Evolutionary conservation across 1,140 invertebrate species (phyloP).

Genomic region (Eulimnadia texana): DNA sequence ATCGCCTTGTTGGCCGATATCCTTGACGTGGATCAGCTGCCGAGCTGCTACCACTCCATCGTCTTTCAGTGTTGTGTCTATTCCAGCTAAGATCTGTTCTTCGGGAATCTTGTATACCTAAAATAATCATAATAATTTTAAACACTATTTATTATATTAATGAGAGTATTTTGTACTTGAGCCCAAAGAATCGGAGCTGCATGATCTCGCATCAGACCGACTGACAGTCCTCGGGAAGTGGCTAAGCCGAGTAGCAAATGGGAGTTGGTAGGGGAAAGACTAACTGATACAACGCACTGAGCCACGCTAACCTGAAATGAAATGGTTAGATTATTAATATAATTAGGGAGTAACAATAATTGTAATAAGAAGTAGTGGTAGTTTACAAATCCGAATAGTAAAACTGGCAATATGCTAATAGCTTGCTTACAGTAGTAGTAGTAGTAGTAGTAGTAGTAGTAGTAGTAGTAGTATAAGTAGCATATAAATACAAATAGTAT

Average conservation of each 20-base stretch:
- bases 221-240: slow-evolving; percentile 38
- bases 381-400: background rate
- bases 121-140: background rate
- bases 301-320: slow-evolving; percentile 42
- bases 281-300: slow-evolving; percentile 63
- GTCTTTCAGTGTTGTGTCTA: slow-evolving; percentile 22
- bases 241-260: slow-evolving; percentile 65
- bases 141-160: background rate
- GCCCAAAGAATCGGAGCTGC: slow-evolving; percentile 14
- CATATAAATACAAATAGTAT: too few species aligned
- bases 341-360: background rate
- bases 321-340: too few species aligned
- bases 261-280: slow-evolving; percentile 56
- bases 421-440: too few species aligned
- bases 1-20: slow-evolving; percentile 44
- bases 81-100: slow-evolving; percentile 18
- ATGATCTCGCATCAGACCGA: slow-evolving; percentile 28
- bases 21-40: slow-evolving; percentile 38
- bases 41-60: slow-evolving; percentile 21
- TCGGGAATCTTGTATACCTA: background rate
- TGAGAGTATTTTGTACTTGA: slow-evolving; percentile 8
- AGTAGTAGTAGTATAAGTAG: background rate
- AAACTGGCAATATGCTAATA: too few species aligned
- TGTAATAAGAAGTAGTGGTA: background rate
- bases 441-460: background rate